phyloP scores from a whole-genome alignment of 2,797 vertebrate species.

The Syncerus caffer region DNA sequence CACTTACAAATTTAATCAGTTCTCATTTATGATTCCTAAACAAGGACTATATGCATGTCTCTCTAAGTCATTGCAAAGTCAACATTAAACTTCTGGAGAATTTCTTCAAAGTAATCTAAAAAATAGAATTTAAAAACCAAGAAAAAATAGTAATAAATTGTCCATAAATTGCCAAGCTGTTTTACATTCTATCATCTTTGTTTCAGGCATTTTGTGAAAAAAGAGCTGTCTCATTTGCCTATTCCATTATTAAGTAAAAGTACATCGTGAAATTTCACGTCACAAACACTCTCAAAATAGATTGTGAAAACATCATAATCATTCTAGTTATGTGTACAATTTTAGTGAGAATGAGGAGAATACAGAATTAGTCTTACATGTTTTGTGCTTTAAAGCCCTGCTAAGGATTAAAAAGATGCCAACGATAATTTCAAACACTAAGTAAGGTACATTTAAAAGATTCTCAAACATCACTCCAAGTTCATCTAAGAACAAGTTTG shows the following conservation, averaged over 20 bases:
- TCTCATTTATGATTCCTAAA: neutral
- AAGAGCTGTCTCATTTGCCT: neutral
- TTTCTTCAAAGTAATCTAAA: neutral
- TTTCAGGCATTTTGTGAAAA: slow-evolving; percentile 7
- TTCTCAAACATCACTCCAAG: neutral
- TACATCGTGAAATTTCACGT: neutral
- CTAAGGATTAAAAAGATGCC: neutral
- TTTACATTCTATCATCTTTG: neutral
- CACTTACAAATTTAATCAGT: neutral
- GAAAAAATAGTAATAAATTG: neutral
- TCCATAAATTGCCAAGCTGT: neutral
- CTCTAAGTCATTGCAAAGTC: neutral
- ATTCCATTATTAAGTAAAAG: neutral
- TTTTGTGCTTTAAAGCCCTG: neutral
- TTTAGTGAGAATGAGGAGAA: neutral
- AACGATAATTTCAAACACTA: neutral
- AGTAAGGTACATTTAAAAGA: neutral
- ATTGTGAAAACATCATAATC: neutral
- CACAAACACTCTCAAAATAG: neutral
- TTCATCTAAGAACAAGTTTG: neutral
- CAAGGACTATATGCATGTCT: neutral
- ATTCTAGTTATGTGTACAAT: neutral
- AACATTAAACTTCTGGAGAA: neutral
- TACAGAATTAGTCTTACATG: neutral
- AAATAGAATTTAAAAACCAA: neutral